These are phyloP conservation scores for Ariopsis seemanni DNA, from an alignment of 2,113 vertebrate genomes.

Conservation along the genomic window DNA sequence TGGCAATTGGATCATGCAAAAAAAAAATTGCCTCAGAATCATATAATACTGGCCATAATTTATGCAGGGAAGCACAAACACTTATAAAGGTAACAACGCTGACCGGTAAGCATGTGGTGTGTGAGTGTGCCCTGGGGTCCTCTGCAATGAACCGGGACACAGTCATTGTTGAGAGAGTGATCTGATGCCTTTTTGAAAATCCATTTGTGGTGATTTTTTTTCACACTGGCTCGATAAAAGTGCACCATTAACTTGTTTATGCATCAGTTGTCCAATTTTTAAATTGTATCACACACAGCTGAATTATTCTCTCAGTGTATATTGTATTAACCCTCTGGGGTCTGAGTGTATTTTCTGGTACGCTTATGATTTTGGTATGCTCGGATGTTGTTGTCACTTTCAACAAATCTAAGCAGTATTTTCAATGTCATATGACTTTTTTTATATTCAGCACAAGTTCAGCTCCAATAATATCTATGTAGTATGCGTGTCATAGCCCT, in stretches of 20 bases:
- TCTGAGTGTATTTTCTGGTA: too few relatives aligned
- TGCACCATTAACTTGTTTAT: neutral
- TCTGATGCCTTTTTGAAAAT: neutral
- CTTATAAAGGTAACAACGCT: slow-evolving; percentile 20
- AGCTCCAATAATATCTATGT: too few relatives aligned
- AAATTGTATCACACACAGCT: neutral
- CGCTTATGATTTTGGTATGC: too few relatives aligned
- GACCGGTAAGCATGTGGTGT: slow-evolving; percentile 20
- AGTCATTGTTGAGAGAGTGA: neutral
- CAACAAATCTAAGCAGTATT: too few relatives aligned
- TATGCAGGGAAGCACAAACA: slow-evolving; percentile 18
- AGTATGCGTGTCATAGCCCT: too few relatives aligned
- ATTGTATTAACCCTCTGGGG: neutral
- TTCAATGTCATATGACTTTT: too few relatives aligned
- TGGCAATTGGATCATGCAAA: slow-evolving; percentile 71
- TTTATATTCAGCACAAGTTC: too few relatives aligned
- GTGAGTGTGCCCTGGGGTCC: neutral
- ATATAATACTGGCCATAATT: slow-evolving; percentile 48
- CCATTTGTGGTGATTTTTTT: neutral
- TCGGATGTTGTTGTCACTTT: too few relatives aligned
- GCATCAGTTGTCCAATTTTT: neutral
- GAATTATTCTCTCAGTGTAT: neutral
- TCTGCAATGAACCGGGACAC: neutral
- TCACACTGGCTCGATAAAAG: neutral
- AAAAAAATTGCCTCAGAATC: slow-evolving; percentile 64